phyloP scores from a whole-genome alignment of 2,888 invertebrate genomes.

The Thumatha senex region DNA sequence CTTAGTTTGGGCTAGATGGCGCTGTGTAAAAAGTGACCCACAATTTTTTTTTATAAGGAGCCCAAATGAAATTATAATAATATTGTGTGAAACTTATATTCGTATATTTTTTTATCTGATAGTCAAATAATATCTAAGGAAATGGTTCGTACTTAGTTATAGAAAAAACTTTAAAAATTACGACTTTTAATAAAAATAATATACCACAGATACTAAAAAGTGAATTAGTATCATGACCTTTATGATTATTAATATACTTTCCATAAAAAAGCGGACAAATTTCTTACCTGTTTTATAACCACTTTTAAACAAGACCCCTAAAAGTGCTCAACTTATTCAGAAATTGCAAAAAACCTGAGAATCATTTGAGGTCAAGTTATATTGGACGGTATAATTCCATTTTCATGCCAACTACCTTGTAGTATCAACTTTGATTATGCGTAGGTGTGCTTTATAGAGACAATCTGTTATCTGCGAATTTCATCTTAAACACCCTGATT shows the following conservation, averaged over 20 bases:
- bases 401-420: conserved; percentile 32
- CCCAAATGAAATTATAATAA: too few species aligned
- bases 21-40: too few species aligned
- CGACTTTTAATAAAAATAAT: too few species aligned
- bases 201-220: neutral
- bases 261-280: conserved; percentile 24
- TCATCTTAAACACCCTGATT: neutral
- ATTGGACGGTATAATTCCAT: conserved; percentile 27
- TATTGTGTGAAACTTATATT: too few species aligned
- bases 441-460: conserved; percentile 33
- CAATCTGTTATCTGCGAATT: conserved; percentile 10
- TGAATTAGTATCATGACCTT: conserved; percentile 16
- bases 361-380: conserved; percentile 12
- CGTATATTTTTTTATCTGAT: too few species aligned
- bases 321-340: neutral
- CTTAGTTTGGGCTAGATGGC: too few species aligned
- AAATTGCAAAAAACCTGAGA: neutral
- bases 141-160: too few species aligned
- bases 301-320: too few species aligned
- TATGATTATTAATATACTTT: conserved; percentile 17
- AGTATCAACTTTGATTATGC: conserved; percentile 31
- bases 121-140: too few species aligned
- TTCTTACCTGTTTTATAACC: conserved; percentile 7
- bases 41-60: too few species aligned
- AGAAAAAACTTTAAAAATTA: too few species aligned